phyloP scores from a whole-genome alignment of 2,888 invertebrate genomes.

The Andrena bicolor region DNA sequence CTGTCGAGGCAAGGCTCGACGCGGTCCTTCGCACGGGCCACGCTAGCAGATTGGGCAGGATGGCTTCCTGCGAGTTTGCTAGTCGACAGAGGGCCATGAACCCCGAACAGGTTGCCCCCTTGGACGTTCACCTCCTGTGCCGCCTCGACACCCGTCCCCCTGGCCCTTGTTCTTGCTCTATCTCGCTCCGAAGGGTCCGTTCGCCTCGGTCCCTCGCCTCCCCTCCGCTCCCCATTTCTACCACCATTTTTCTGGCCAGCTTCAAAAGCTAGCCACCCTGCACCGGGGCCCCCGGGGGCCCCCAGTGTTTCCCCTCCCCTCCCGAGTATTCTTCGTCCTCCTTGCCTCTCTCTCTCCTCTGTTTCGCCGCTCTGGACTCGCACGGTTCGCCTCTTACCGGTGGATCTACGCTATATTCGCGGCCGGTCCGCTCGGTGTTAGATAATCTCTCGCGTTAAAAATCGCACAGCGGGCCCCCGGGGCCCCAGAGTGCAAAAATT shows the following conservation, averaged over 20 bases:
- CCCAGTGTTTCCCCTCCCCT: constrained; percentile 46
- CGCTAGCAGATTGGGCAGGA: constrained; percentile 79
- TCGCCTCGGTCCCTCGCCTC: constrained; percentile 52
- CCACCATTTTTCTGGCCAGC: constrained; percentile 65
- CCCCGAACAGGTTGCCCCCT: constrained; percentile 85
- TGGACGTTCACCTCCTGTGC: constrained; percentile 84
- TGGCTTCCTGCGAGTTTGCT: constrained; percentile 80
- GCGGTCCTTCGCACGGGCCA: constrained; percentile 68
- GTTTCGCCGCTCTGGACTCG: neutral
- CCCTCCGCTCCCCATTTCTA: constrained; percentile 38
- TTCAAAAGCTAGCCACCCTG: constrained; percentile 71
- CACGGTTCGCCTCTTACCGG: constrained; percentile 36
- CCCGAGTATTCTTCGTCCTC: constrained; percentile 48
- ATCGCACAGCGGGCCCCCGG: constrained; percentile 68
- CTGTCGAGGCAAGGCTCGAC: constrained; percentile 46
- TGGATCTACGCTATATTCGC: constrained; percentile 61
- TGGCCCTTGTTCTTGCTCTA: constrained; percentile 67
- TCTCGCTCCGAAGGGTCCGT: constrained; percentile 71
- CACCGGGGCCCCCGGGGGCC: constrained; percentile 51
- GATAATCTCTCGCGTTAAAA: constrained; percentile 80
- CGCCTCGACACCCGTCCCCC: constrained; percentile 69
- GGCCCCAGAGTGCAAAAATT: constrained; percentile 50
- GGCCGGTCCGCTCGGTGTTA: constrained; percentile 73
- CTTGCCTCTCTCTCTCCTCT: constrained; percentile 17
- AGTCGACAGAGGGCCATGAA: constrained; percentile 84